Base-by-base conservation (phyloP, 2,797 vertebrate species). In the Urophycis tenuis region DNA sequence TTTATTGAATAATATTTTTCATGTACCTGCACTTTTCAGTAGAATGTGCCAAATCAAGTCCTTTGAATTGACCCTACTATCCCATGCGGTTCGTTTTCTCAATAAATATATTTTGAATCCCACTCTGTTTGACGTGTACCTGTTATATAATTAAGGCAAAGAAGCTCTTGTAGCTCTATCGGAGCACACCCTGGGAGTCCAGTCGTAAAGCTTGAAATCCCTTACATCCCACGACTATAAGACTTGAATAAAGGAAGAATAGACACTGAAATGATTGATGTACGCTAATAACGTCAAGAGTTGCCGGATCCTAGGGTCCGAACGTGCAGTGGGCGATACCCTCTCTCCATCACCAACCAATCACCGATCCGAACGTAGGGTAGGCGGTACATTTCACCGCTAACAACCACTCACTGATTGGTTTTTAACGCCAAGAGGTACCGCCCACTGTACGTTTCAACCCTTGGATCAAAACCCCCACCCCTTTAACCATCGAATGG, bases 11-110 rank as follows among this genome's bases (percentile, higher is more conserved):
- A 75, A 32, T 80, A 77, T 31, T 81, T 85, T 83, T 75, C 25
- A 2, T 85, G 77, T 84, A 75, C 10, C 79, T 85, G 81, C 84
- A 88, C 85, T 90, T 90, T 88, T 87, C 72, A 82, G 81, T 74
- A 75, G 32, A 14, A 80, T 86, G 81, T 91, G 87, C 85, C 87
- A 88, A 89, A 88, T 88, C 79, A 80, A 78, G 73, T 84, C 78
- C 71, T 80, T 60, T 73, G 12, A 77, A 31, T 77, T 75, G 9
- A 31, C 64, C 71, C 14, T 74, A 17, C 82, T 70, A 2, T 60
- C 53, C 53, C 53, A 60, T 67, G 60, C 60, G 29, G 60, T 60
- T 84, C 45, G 74, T 78, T 81, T 76, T 45, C 78, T 85, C 73
- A 89, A 87, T 89, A 89, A 91, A 89, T 33, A 29, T 7, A 14